phyloP scores from a whole-genome alignment of 2,113 vertebrate genomes.

The Lasiurus cinereus region DNA sequence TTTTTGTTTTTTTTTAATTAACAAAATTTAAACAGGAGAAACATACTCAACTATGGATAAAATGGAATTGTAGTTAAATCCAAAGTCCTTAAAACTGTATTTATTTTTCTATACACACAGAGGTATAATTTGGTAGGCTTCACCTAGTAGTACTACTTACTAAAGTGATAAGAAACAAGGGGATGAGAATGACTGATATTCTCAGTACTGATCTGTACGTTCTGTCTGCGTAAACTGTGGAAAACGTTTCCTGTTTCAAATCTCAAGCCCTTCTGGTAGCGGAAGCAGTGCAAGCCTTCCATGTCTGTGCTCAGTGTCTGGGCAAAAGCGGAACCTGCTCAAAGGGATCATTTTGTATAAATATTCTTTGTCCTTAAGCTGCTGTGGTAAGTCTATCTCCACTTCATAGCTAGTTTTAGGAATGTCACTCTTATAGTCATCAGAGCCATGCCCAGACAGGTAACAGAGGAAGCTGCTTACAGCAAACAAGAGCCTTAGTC shows the following conservation, averaged over 20 bases:
- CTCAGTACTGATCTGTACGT: neutral
- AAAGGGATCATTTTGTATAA: neutral
- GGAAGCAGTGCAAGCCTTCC: neutral
- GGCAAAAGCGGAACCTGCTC: neutral
- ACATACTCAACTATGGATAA: neutral
- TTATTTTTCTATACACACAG: neutral
- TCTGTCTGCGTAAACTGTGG: neutral
- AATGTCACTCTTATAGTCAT: neutral
- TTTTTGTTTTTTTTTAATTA: too few relatives aligned
- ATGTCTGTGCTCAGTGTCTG: neutral
- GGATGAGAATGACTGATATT: neutral
- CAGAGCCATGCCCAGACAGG: neutral
- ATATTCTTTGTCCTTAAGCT: neutral
- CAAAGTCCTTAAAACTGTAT: neutral
- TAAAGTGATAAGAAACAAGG: neutral
- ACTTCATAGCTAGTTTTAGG: neutral
- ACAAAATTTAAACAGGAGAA: too few relatives aligned
- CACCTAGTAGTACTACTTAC: neutral
- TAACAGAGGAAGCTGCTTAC: neutral
- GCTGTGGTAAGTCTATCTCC: neutral
- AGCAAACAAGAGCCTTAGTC: neutral
- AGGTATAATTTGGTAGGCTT: neutral
- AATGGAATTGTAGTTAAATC: neutral
- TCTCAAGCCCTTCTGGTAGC: neutral
- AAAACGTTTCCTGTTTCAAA: conserved; percentile 24